These are phyloP conservation scores for Callaeas wilsoni DNA, from an alignment of 2,113 vertebrate genomes.

Conservation along the genomic window DNA sequence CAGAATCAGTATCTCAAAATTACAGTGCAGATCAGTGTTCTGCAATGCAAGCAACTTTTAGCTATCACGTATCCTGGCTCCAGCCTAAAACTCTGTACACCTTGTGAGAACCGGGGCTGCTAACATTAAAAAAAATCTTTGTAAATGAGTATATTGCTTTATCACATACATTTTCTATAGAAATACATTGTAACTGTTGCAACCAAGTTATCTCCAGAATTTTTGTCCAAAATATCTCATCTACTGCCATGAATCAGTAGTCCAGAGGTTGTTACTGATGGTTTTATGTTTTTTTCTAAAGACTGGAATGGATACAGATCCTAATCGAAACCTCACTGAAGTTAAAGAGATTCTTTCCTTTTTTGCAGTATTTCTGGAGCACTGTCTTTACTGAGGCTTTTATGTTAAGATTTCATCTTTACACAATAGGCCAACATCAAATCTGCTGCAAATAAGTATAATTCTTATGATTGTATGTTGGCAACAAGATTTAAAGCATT, in stretches of 20 bases:
- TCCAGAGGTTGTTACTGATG: neutral
- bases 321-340: neutral
- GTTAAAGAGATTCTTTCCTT: slow-evolving; percentile 1
- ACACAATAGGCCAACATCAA: neutral
- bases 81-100: neutral
- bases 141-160: neutral
- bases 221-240: neutral
- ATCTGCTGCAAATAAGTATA: neutral
- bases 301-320: neutral
- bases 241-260: neutral
- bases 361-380: neutral
- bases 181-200: neutral
- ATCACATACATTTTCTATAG: neutral
- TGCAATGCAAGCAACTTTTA: neutral
- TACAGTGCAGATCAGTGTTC: neutral
- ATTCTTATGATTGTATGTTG: neutral
- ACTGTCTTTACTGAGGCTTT: neutral
- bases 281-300: neutral
- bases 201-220: neutral
- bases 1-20: neutral
- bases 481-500: slow-evolving; percentile 11
- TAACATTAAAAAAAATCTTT: neutral
- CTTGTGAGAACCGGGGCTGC: neutral
- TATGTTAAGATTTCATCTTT: neutral
- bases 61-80: neutral